These are phyloP conservation scores for Schizotus pectinicornis DNA, from an alignment of 2,888 invertebrate species.

Conservation along the genomic window DNA sequence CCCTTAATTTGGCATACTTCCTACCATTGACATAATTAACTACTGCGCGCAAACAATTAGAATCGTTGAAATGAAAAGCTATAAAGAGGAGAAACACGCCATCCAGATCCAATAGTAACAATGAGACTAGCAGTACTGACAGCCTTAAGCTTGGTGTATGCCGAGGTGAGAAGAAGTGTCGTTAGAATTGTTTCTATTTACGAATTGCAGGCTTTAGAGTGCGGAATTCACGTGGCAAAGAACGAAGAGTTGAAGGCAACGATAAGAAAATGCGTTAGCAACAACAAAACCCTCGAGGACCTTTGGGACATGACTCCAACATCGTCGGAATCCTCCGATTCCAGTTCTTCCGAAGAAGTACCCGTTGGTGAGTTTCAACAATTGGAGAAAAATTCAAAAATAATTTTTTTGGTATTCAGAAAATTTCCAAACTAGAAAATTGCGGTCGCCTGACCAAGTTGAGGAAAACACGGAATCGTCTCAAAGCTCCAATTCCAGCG, in stretches of 20 bases:
- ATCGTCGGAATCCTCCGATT: conserved; percentile 11
- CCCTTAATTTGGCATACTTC: conserved; percentile 45
- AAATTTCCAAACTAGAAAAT: no score
- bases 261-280: conserved; percentile 39
- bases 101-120: not conserved
- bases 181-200: not conserved
- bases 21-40: conserved; percentile 37
- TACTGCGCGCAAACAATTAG: conserved; percentile 8
- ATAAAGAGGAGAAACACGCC: not conserved
- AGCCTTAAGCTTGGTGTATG: not conserved
- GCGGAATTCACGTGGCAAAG: conserved; percentile 42
- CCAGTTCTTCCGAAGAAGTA: conserved; percentile 11
- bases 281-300: conserved; percentile 41
- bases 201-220: conserved; percentile 49
- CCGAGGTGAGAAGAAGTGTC: conserved; percentile 2
- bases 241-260: conserved; percentile 35
- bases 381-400: no score
- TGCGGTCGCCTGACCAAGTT: not conserved
- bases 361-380: conserved; percentile 7
- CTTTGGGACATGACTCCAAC: conserved; percentile 49
- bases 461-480: not conserved
- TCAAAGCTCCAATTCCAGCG: conserved; percentile 2
- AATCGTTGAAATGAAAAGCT: conserved; percentile 14
- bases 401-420: no score
- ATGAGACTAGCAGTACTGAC: not conserved